These are phyloP conservation scores for Synergus laeviventris DNA, from an alignment of 2,888 invertebrate species.

Conservation along the genomic window DNA sequence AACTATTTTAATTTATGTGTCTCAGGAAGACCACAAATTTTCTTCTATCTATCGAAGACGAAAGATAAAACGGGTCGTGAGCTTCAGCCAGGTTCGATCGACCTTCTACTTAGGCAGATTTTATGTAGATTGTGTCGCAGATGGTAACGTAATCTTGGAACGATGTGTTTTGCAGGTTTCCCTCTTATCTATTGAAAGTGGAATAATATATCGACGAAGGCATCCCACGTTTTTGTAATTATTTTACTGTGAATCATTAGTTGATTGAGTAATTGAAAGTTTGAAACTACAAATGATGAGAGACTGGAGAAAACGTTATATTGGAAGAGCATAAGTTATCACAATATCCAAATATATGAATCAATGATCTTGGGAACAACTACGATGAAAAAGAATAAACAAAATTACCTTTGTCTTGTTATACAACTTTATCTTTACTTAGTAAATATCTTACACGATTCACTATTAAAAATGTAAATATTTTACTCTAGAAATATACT, in stretches of 20 bases:
- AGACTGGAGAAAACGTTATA: neutral
- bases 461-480: neutral
- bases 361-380: no score
- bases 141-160: conserved; percentile 39
- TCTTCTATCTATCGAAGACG: conserved; percentile 27
- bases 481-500: neutral
- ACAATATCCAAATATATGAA: no score
- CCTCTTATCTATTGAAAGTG: conserved; percentile 1
- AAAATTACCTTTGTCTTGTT: no score
- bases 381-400: no score
- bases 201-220: neutral
- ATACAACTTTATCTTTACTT: neutral
- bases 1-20: neutral
- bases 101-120: conserved; percentile 45
- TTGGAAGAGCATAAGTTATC: neutral
- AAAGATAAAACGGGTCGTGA: conserved; percentile 10
- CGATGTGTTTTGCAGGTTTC: conserved; percentile 29
- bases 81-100: conserved; percentile 37
- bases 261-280: neutral
- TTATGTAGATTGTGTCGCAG: conserved; percentile 46
- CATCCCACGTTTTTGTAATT: neutral
- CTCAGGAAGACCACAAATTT: neutral
- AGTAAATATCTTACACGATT: neutral
- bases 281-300: no score
- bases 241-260: neutral